These are phyloP conservation scores for Bradynema listronoti DNA, from an alignment of 1,140 invertebrate species.

Conservation along the genomic window DNA sequence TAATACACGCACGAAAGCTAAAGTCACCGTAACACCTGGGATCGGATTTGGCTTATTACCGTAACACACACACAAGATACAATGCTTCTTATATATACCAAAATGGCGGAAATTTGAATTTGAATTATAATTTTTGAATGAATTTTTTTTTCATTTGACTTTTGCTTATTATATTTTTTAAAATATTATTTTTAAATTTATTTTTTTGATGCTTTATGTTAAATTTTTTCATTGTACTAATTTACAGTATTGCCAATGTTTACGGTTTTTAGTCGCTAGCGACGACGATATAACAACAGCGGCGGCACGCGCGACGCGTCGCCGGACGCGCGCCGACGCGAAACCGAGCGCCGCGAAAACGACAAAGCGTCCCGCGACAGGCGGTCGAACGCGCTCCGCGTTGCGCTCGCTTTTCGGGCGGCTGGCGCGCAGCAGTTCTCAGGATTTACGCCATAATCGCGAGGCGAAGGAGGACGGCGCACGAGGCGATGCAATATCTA, in stretches of 20 bases:
- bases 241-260: conserved; percentile 6
- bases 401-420: conserved; percentile 57
- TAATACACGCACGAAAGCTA: too few relatives aligned
- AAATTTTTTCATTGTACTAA: background rate
- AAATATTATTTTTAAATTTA: background rate
- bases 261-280: conserved; percentile 37
- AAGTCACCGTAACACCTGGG: too few relatives aligned
- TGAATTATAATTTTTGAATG: too few relatives aligned
- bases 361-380: too few relatives aligned
- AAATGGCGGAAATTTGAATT: too few relatives aligned
- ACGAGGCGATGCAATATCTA: too few relatives aligned
- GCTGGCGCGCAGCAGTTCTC: conserved; percentile 69
- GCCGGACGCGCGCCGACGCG: conserved; percentile 20
- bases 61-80: too few relatives aligned
- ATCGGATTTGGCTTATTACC: too few relatives aligned
- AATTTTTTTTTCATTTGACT: too few relatives aligned
- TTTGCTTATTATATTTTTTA: background rate
- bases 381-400: conserved; percentile 51
- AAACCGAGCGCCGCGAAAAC: conserved; percentile 33
- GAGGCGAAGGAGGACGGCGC: too few relatives aligned
- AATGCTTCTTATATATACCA: too few relatives aligned
- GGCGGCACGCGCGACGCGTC: conserved; percentile 13
- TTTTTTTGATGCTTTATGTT: background rate
- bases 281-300: conserved; percentile 49
- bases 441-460: conserved; percentile 63